Evolutionary conservation across 1,140 invertebrate species (phyloP).

Genomic region (Lucilia sericata): DNA sequence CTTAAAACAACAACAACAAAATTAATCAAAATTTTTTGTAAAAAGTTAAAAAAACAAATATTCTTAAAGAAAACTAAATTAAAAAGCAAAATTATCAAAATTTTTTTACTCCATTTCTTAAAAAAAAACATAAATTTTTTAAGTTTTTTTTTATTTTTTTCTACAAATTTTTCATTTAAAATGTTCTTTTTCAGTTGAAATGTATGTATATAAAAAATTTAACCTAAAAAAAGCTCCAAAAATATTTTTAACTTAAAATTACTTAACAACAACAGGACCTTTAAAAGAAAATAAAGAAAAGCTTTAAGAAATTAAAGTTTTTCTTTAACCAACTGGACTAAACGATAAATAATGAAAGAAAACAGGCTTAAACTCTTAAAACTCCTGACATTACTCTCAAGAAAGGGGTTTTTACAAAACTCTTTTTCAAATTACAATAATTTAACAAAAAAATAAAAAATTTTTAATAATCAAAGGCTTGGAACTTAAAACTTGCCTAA

Average conservation of each 20-base stretch:
- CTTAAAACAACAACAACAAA: conserved; percentile 50
- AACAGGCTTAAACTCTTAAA: neutral
- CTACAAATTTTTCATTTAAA: neutral
- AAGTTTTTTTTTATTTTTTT: neutral
- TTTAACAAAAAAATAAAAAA: conserved; percentile 32
- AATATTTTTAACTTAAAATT: neutral
- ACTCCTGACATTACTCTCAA: no score
- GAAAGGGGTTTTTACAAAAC: conserved; percentile 7
- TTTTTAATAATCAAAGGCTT: neutral
- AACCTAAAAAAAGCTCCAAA: conserved; percentile 33
- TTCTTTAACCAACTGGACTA: neutral
- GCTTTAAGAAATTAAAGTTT: neutral
- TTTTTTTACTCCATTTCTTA: conserved; percentile 41
- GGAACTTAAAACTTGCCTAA: neutral
- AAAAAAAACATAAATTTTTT: neutral
- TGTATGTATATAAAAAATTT: conserved; percentile 33
- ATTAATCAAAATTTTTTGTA: conserved; percentile 54
- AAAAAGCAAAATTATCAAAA: conserved; percentile 45
- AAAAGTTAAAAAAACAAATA: conserved; percentile 15
- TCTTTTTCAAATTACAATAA: neutral
- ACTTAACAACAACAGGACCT: no score
- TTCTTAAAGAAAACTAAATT: conserved; percentile 27
- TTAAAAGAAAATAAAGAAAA: neutral
- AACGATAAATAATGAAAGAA: neutral
- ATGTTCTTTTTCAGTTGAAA: neutral